Percentiles rank a stretch among this genome's conserved stretches.
These are phyloP conservation scores for Pelobates cultripes DNA, from an alignment of 2,797 vertebrate genomes.

Conservation along the genomic window DNA sequence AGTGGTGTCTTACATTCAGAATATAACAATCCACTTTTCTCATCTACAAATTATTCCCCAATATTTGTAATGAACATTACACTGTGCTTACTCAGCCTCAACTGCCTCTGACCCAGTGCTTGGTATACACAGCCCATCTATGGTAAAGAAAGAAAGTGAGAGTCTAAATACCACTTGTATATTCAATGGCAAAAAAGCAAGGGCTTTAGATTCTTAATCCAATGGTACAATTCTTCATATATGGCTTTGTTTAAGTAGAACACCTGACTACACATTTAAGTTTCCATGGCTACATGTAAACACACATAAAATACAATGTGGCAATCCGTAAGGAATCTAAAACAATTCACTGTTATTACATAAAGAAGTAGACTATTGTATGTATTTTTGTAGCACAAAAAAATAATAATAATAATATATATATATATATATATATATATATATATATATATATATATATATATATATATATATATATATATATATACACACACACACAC, in stretches of 20 bases:
- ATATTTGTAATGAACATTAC: background rate
- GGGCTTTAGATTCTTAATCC: constrained; percentile 57
- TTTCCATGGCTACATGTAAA: constrained; percentile 63
- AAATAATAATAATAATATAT: too few species aligned
- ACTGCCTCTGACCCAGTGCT: constrained; percentile 10
- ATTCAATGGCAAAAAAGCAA: constrained; percentile 59
- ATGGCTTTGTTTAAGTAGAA: constrained; percentile 62
- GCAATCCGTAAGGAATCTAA: constrained; percentile 36
- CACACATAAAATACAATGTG: constrained; percentile 58
- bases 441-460: too few species aligned
- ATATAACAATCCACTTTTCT: background rate
- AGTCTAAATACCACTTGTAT: constrained; percentile 57
- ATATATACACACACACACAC: too few species aligned
- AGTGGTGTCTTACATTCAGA: too few species aligned
- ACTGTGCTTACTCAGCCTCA: background rate
- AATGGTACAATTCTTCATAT: constrained; percentile 59
- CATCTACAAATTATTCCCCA: background rate
- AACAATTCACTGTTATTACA: constrained; percentile 3
- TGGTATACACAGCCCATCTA: constrained; percentile 61
- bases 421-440: too few species aligned
- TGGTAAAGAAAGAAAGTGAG: constrained; percentile 55
- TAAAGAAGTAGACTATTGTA: too few species aligned
- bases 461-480: too few species aligned
- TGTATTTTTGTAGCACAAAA: too few species aligned
- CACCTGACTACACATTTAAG: constrained; percentile 61